These are phyloP conservation scores for Pseudorasbora parva DNA, from an alignment of 2,113 vertebrate genomes.

Conservation along the genomic window DNA sequence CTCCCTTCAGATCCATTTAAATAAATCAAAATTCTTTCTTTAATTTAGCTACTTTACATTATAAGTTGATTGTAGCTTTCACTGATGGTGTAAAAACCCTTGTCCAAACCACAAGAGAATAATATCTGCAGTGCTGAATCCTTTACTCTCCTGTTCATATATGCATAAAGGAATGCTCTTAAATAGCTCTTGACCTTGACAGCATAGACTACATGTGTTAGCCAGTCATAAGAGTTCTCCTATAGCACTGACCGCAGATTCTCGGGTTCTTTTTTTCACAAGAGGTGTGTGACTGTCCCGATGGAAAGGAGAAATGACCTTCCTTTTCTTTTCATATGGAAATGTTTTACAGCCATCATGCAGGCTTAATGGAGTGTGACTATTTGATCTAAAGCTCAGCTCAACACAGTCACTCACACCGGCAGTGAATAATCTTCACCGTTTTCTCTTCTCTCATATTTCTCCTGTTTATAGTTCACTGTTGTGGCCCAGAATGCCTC, in stretches of 20 bases:
- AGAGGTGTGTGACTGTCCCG: slow-evolving; percentile 21
- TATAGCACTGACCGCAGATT: not conserved
- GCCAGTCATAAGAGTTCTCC: not conserved
- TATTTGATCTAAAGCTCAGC: slow-evolving; percentile 35
- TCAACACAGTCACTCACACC: slow-evolving; percentile 21
- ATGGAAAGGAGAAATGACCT: slow-evolving; percentile 36
- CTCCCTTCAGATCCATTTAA: too few relatives aligned
- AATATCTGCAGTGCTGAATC: slow-evolving; percentile 2
- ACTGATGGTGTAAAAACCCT: slow-evolving; percentile 8
- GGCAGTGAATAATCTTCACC: not conserved
- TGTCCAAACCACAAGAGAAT: not conserved
- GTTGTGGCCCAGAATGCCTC: not conserved
- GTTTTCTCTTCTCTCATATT: slow-evolving; percentile 22
- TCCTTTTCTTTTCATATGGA: slow-evolving; percentile 44
- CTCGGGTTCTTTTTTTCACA: slow-evolving; percentile 25
- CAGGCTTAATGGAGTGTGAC: slow-evolving; percentile 19
- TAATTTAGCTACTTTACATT: not conserved
- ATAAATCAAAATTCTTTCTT: too few relatives aligned
- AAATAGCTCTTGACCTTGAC: slow-evolving; percentile 33
- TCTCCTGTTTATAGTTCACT: slow-evolving; percentile 43
- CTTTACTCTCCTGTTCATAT: slow-evolving; percentile 10
- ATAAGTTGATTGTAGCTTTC: not conserved
- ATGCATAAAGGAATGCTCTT: slow-evolving; percentile 32
- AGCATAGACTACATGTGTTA: not conserved
- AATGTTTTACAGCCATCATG: slow-evolving; percentile 30